phyloP scores from a whole-genome alignment of 2,888 invertebrate genomes.

The Atethmia centrago region DNA sequence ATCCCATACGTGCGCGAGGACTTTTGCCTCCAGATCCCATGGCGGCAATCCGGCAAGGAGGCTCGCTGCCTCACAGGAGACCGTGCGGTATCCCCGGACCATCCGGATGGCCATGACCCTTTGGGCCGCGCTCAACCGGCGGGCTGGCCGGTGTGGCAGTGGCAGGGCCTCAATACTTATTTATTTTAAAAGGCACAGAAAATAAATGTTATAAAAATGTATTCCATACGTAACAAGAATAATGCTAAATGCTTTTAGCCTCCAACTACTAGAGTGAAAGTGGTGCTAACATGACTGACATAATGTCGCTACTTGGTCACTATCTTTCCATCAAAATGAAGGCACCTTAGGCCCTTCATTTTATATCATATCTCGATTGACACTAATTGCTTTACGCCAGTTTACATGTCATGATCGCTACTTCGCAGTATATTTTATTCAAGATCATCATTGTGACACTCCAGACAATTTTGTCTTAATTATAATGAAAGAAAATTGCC shows the following conservation, averaged over 20 bases:
- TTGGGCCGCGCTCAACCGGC: too few relatives aligned
- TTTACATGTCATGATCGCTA: neutral
- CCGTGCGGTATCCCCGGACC: too few relatives aligned
- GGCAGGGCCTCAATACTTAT: too few relatives aligned
- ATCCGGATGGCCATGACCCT: too few relatives aligned
- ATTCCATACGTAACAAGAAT: too few relatives aligned
- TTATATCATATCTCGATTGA: neutral
- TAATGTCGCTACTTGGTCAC: neutral
- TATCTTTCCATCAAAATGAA: neutral
- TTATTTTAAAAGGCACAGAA: too few relatives aligned
- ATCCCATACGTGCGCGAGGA: too few relatives aligned
- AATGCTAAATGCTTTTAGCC: neutral
- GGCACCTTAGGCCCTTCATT: neutral
- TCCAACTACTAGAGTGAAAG: neutral
- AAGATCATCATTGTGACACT: neutral
- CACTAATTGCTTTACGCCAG: neutral
- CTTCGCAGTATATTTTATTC: neutral
- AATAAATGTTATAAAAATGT: too few relatives aligned
- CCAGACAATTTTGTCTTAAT: neutral
- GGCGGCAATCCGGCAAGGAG: too few relatives aligned
- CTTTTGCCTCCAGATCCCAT: too few relatives aligned
- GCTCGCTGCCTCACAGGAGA: too few relatives aligned
- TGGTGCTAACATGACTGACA: neutral
- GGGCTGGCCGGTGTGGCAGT: too few relatives aligned
- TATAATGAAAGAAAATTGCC: slow-evolving; percentile 1